Base-by-base conservation (phyloP, 2,113 vertebrate species). In the Perca schrenkii region DNA sequence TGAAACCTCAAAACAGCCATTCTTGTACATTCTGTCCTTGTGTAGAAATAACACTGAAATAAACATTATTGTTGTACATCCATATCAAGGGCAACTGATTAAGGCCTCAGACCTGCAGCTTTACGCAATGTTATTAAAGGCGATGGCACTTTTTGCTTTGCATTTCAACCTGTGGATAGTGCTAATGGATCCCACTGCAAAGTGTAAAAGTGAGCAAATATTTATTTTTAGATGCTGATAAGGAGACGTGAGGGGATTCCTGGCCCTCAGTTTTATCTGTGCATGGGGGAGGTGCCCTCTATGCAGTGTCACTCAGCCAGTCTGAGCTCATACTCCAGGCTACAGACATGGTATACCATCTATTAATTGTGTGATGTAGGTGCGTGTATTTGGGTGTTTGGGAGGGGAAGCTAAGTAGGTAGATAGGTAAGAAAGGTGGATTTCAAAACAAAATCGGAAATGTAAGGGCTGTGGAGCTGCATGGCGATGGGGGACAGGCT, bases 381-480 rank as follows among this genome's bases (percentile, higher is more conserved):
- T 65, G 79, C 71, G 74, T 61, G 67, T 21, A 64, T 43, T 65
- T 78, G 75, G 80, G 80, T 64, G 79, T 90, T 80, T 70, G 15
- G 25, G 46, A 64, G 63, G 54, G 36, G 49, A 49, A 50, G 54
- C 28, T 47, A 73, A 21, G 71, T 21, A 43, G 8, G 10, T 43
- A 43, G 40, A 43, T 47, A 46, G 19, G 52, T 3, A 46, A 50
- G 36, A 10, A 8, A 79, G 62, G 60, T 40, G 67, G 67, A 53
- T 76, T 85, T 71, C 64, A 78, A 63, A 74, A 84, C 66, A 89
- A 74, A 84, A 79, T 80, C 77, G 65, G 60, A 75, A 70, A 75
- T 49, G 53, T 28, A 56, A 64, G 62, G 63, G 71, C 76, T 53
- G 78, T 16, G 54, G 22, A 21, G 67, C 72, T 73, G 79, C 43